Base-by-base conservation (phyloP, 2,888 invertebrate species). In the Aelia acuminata region DNA sequence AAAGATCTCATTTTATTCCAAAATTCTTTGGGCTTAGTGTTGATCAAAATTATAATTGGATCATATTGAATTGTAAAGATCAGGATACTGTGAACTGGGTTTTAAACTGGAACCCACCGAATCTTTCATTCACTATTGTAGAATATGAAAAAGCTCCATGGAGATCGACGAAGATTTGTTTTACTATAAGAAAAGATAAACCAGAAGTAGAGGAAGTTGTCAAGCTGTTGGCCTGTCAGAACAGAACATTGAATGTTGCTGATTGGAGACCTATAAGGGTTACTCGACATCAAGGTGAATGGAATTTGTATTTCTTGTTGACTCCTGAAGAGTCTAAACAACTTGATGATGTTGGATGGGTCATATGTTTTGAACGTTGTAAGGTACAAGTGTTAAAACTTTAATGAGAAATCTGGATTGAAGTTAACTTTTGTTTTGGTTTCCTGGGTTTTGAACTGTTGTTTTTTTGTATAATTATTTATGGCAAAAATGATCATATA, bases 141-240 rank as follows among this genome's bases (percentile, higher is more conserved):
- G n/a, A 53, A n/a, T n/a, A 22, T n/a, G n/a, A 53, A 10, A 8
- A n/a, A n/a, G 53, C 53, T 8, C 53, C 53, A 53, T 53, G 53
- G 53, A 53, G n/a, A 53, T 53, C n/a, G 10, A 5, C n/a, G 10
- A 53, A 10, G n/a, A n/a, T 53, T 53, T 53, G 53, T 53, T n/a
- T 53, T 1, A 53, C 53, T n/a, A 53, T 53, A 8, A 53, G n/a
- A 53, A 53, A 53, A n/a, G 53, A 53, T 53, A 53, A 53, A 53
- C 53, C 53, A 53, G 53, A 53, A 53, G 53, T 53, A n/a, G 10
- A 53, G 53, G n/a, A n/a, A n/a, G 53, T 53, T 53, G n/a, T 53
- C 11, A 53, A 5, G 3, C n/a, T 53, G 10, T 20, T 53, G 53
- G 8, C n/a, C n/a, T n/a, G 7, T 53, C 53, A 53, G 53, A 53